phyloP scores from a whole-genome alignment of 2,888 invertebrate genomes.

The Ceratothoa steindachneri region DNA sequence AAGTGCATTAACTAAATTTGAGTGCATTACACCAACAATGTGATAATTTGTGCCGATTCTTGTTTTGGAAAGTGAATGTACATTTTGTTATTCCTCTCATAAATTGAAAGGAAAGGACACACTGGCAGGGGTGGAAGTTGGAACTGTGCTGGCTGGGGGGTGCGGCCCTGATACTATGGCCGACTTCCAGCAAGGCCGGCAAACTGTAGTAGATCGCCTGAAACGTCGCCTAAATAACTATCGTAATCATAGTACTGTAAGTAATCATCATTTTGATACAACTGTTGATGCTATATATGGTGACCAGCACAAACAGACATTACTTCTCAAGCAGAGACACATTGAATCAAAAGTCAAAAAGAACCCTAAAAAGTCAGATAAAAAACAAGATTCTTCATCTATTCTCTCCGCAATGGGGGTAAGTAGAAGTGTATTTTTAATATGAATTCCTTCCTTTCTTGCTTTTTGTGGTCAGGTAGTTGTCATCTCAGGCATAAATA shows the following conservation, averaged over 20 bases:
- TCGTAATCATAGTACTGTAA: constrained; percentile 76
- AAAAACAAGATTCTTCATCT: constrained; percentile 59
- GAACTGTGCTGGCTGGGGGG: constrained; percentile 12
- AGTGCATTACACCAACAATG: background rate
- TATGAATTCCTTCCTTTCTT: no score
- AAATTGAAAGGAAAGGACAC: background rate
- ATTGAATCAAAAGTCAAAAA: constrained; percentile 86
- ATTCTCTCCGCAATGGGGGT: constrained; percentile 43
- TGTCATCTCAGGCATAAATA: no score
- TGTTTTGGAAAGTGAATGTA: background rate
- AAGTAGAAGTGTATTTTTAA: no score
- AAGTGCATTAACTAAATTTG: constrained; percentile 3
- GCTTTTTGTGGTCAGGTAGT: no score
- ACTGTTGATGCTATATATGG: constrained; percentile 81
- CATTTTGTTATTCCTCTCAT: background rate
- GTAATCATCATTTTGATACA: constrained; percentile 81
- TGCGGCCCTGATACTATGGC: constrained; percentile 46
- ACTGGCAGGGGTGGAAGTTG: constrained; percentile 8
- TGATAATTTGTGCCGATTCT: background rate
- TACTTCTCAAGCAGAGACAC: constrained; percentile 79
- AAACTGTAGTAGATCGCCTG: constrained; percentile 79
- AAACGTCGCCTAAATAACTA: constrained; percentile 80
- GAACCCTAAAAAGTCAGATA: constrained; percentile 67
- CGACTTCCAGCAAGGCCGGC: constrained; percentile 46
- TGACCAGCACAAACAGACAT: constrained; percentile 84